phyloP scores from a whole-genome alignment of 2,797 vertebrate genomes.

The Hafferia zeledoni region DNA sequence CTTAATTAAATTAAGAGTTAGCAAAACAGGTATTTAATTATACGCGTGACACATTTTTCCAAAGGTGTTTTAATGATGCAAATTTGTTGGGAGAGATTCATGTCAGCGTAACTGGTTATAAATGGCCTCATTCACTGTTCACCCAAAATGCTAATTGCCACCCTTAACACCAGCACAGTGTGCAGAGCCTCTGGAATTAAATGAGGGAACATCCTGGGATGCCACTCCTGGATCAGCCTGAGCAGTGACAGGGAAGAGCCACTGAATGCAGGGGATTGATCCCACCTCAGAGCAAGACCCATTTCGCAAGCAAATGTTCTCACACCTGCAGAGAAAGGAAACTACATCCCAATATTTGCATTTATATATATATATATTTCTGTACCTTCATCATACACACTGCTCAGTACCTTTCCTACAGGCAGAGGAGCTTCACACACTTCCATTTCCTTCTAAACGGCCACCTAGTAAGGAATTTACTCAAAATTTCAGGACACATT shows the following conservation, averaged over 20 bases:
- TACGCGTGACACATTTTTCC: conserved; percentile 53
- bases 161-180: background rate
- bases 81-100: conserved; percentile 48
- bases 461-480: background rate
- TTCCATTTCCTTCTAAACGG: background rate
- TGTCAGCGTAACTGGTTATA: background rate
- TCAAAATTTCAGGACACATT: background rate
- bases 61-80: conserved; percentile 53
- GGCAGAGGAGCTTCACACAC: background rate
- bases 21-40: conserved; percentile 67
- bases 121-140: conserved; percentile 12
- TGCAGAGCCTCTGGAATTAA: background rate
- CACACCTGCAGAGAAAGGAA: background rate
- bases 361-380: too few relatives aligned
- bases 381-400: background rate
- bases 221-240: background rate
- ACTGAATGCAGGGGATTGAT: rapidly evolving
- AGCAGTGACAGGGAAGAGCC: background rate
- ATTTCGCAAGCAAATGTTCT: background rate
- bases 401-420: background rate
- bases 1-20: conserved; percentile 64
- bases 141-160: background rate
- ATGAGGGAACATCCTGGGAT: background rate
- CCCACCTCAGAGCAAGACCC: background rate
- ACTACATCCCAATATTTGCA: background rate